Conservation (phyloP, 2,888 invertebrate genomes). For the Lycaena phlaeas region DNA sequence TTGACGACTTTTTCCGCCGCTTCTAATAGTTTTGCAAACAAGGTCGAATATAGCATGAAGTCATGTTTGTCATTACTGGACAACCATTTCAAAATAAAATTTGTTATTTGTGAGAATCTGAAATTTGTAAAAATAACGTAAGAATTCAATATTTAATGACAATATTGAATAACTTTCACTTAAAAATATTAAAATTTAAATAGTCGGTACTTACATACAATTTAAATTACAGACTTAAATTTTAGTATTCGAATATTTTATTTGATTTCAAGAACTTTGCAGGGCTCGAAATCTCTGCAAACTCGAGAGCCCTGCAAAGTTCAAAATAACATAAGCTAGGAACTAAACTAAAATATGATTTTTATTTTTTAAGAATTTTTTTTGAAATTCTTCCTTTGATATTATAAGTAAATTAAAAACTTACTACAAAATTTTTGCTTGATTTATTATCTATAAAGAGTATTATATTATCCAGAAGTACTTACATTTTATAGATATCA, state of each 20-base stretch:
- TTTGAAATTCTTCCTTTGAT: too few species aligned
- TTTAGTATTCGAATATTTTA: not conserved
- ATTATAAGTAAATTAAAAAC: too few species aligned
- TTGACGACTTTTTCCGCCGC: slow-evolving; percentile 42
- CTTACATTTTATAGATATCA: slow-evolving; percentile 51
- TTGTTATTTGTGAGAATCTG: slow-evolving; percentile 46
- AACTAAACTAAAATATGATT: not conserved
- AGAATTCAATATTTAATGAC: not conserved
- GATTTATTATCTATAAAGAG: too few species aligned
- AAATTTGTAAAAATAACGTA: slow-evolving; percentile 9
- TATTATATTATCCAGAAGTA: too few species aligned
- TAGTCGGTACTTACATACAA: slow-evolving; percentile 38
- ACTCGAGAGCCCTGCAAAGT: slow-evolving; percentile 5
- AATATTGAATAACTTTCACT: not conserved
- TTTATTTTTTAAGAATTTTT: too few species aligned
- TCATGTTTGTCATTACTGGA: slow-evolving; percentile 41
- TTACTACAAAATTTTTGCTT: too few species aligned
- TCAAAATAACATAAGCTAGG: not conserved
- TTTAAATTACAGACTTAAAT: not conserved
- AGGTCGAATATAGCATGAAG: slow-evolving; percentile 49
- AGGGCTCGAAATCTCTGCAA: slow-evolving; percentile 1
- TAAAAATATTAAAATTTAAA: not conserved
- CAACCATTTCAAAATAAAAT: slow-evolving; percentile 43
- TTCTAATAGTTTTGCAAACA: slow-evolving; percentile 50
- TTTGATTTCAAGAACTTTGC: slow-evolving; percentile 3